Evolutionary conservation across 2,888 invertebrate genomes (phyloP).

Genomic region (Phorcus lineatus): DNA sequence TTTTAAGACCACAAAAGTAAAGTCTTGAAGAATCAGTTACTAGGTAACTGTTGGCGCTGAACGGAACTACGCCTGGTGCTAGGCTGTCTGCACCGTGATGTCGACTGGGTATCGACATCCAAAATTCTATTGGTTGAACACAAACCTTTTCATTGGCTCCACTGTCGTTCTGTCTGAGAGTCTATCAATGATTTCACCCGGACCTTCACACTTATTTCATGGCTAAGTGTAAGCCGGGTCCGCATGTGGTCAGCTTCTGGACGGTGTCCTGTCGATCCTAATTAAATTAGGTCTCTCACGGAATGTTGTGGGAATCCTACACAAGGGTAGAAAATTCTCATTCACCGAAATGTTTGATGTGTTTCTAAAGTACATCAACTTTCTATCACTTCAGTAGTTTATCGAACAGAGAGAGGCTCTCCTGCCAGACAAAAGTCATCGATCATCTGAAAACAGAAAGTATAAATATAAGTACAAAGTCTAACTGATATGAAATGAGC

Average conservation of each 20-base stretch:
- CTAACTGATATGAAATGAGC: too few relatives aligned
- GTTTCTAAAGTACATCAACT: neutral
- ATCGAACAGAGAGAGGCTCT: slow-evolving; percentile 2
- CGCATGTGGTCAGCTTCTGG: neutral
- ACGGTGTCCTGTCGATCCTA: neutral
- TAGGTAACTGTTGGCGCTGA: slow-evolving; percentile 2
- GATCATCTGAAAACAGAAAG: neutral
- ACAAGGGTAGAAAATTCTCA: neutral
- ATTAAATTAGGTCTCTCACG: neutral
- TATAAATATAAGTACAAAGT: neutral
- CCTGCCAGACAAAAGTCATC: slow-evolving; percentile 13
- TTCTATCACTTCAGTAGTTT: neutral
- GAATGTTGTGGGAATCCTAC: neutral
- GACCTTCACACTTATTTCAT: neutral
- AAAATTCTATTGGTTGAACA: neutral
- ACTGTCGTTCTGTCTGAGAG: too few relatives aligned
- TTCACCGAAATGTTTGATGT: neutral
- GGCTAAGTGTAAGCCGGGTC: neutral
- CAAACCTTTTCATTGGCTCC: too few relatives aligned
- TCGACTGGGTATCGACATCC: neutral
- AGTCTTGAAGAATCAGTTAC: too few relatives aligned
- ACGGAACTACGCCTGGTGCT: slow-evolving; percentile 16
- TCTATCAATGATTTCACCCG: too few relatives aligned
- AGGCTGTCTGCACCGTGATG: neutral
- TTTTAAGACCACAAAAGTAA: too few relatives aligned